Base-by-base conservation (phyloP, 2,113 vertebrate genomes). In the Cinclus cinclus region DNA sequence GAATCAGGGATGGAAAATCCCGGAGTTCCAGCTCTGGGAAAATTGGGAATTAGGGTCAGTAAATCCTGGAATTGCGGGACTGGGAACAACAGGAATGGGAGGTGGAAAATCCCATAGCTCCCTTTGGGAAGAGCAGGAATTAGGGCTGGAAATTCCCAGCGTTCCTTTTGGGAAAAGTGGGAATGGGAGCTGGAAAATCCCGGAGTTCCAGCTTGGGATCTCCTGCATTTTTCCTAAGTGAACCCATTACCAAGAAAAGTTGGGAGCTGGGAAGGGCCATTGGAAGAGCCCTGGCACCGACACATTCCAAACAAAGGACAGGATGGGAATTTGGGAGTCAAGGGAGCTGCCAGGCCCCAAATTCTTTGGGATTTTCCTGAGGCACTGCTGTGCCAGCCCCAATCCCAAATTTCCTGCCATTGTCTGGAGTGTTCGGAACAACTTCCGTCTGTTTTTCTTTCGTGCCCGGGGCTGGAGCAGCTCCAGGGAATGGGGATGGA, bases 271-370 rank as follows among this genome's bases (percentile, higher is more conserved):
- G 31, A 56, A 11, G 42, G 46, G 87, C 4, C 15, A 1, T 3
- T 1, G 9, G 50, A 21, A 10, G 24, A 6, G 20, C 47, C 33
- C 33, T 62, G 63, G 49, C 56, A 42, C 77, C 0, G 7, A 27
- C 4, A 3, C 0, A 0, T 41, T 53, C 9, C 58, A 24, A 53
- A 5, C 0, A 2, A 71, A 60, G 53, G 53, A 22, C 2, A 0
- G 19, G 41, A 65, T 4, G 7, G 8, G 11, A 35, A 28, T 5
- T 1, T 0, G 6, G 10, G 76, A 46, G 63, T 75, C 27, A 8
- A 18, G 58, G 46, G 0, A 84, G 52, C 21, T 5, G 25, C 27
- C 28, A 16, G 53, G 50, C n/a, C 68, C 50, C 3, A 3, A 14
- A 13, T 19, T 18, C 9, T 27, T 17, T 1, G 60, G 87, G 84